Percentiles rank a stretch among this genome's conserved stretches.
phyloP scores from a whole-genome alignment of 1,140 invertebrate genomes.

The Wasmannia auropunctata region DNA sequence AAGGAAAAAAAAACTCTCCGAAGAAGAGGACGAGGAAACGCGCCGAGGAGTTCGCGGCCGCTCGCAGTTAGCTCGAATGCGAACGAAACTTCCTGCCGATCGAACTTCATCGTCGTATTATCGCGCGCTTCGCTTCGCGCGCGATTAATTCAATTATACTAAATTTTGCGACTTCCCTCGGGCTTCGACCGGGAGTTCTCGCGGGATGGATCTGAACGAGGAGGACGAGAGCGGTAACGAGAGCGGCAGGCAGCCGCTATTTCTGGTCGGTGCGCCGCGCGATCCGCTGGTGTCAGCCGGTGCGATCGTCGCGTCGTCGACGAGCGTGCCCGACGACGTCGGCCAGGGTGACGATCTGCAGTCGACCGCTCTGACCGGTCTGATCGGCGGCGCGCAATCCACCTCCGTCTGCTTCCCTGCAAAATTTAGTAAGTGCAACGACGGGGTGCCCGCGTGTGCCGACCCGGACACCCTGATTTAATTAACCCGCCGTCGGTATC shows the following conservation, averaged over 20 bases:
- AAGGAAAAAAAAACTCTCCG: slow-evolving; percentile 67
- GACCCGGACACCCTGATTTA: slow-evolving; percentile 79
- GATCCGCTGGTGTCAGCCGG: slow-evolving; percentile 81
- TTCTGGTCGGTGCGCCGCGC: slow-evolving; percentile 79
- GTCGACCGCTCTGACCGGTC: slow-evolving; percentile 79
- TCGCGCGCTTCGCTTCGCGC: background rate
- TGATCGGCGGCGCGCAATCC: slow-evolving; percentile 82
- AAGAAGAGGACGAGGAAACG: slow-evolving; percentile 73
- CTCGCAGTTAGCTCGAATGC: slow-evolving; percentile 62
- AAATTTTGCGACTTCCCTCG: background rate
- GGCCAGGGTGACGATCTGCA: slow-evolving; percentile 79
- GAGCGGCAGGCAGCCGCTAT: slow-evolving; percentile 77
- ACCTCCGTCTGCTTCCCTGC: slow-evolving; percentile 83
- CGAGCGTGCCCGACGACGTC: slow-evolving; percentile 76
- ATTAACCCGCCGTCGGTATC: slow-evolving; percentile 77
- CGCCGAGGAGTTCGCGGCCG: slow-evolving; percentile 66
- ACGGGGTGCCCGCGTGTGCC: slow-evolving; percentile 43
- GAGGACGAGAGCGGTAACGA: slow-evolving; percentile 79
- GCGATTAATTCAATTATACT: slow-evolving; percentile 55
- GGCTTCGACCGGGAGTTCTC: background rate
- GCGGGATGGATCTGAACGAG: slow-evolving; percentile 82
- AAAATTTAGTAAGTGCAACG: slow-evolving; percentile 84
- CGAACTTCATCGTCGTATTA: slow-evolving; percentile 5
- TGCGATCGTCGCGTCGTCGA: slow-evolving; percentile 75
- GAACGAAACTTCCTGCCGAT: slow-evolving; percentile 64